Base-by-base conservation (phyloP, 2,797 vertebrate species). In the Enteromius thamalakanensis region DNA sequence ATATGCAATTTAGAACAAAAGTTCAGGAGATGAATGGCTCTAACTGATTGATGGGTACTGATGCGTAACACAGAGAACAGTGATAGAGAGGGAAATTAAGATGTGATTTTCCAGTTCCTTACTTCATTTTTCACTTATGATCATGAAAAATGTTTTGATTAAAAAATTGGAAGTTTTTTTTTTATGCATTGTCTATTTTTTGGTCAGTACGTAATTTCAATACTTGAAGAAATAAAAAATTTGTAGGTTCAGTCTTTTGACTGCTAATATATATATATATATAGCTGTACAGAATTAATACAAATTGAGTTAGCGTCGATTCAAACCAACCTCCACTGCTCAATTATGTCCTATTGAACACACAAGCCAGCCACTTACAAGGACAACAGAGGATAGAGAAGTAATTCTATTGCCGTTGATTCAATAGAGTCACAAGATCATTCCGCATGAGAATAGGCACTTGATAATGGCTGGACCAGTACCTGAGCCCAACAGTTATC, bases 401-500 rank as follows among this genome's bases (percentile, higher is more conserved):
- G 10, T 76, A 72, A 81, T 86, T 83, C 58, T 76, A 45, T 80
- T 69, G 51, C 15, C 64, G 64, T 79, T 76, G 81, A 86, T 80
- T 86, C 32, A 80, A 62, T 83, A 65, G 12, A 76, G 81, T 86
- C 85, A 86, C 78, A 84, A 80, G 81, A 55, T 79, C 71, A 55
- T 37, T 51, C 49, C 4, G n/a, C 45, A 84, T 75, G 26, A 76
- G 77, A 80, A 68, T 69, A 69, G 70, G 26, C 49, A 26, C 29
- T 71, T 84, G 60, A 32, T 68, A 80, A 60, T 49, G 77, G 32
- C 21, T 32, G 47, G 34, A 67, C 72, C 37, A 34, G 17, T 69
- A 47, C 45, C 74, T 34, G 32, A 69, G 49, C 49, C 29, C 49
- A n/a, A 23, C 32, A 62, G 29, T 26, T 74, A 17, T 45, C 32